Percentiles rank a stretch among this genome's conserved stretches.
These are phyloP conservation scores for Fissipunctia ypsillon DNA, from an alignment of 2,888 invertebrate genomes.

Conservation along the genomic window DNA sequence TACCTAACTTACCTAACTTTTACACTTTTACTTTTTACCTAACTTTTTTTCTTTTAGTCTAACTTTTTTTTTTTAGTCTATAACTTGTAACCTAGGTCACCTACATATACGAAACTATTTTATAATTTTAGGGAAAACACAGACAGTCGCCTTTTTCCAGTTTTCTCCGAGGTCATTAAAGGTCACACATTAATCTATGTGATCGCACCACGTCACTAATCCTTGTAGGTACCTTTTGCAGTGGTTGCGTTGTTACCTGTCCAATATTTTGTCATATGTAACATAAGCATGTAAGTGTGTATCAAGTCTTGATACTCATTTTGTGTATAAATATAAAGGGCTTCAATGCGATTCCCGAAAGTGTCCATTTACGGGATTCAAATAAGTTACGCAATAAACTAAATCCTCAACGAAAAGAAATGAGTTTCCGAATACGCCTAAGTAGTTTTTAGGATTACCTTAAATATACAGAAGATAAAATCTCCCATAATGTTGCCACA, in stretches of 20 bases:
- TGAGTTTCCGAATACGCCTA: conserved; percentile 45
- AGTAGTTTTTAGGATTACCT: conserved; percentile 60
- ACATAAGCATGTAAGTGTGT: not conserved
- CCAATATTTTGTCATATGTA: not conserved
- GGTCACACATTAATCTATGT: conserved; percentile 26
- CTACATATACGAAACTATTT: not conserved
- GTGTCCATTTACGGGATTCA: conserved; percentile 20
- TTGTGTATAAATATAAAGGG: not conserved
- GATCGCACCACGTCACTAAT: conserved; percentile 9
- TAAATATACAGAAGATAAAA: conserved; percentile 60
- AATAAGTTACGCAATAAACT: conserved; percentile 45
- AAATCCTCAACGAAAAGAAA: conserved; percentile 51
- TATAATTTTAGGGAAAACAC: not conserved
- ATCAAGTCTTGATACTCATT: not conserved
- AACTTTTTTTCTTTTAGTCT: too few relatives aligned
- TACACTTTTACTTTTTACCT: too few relatives aligned
- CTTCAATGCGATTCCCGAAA: conserved; percentile 18
- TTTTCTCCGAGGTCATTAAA: conserved; percentile 6
- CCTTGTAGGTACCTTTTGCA: conserved; percentile 3
- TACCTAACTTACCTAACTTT: too few relatives aligned
- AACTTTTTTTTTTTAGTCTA: too few relatives aligned
- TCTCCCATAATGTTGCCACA: conserved; percentile 53
- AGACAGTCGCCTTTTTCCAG: too few relatives aligned
- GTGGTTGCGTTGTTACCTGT: not conserved
- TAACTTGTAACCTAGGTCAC: too few relatives aligned